These are phyloP conservation scores for Somateria mollissima DNA, from an alignment of 2,797 vertebrate genomes.

Conservation along the genomic window DNA sequence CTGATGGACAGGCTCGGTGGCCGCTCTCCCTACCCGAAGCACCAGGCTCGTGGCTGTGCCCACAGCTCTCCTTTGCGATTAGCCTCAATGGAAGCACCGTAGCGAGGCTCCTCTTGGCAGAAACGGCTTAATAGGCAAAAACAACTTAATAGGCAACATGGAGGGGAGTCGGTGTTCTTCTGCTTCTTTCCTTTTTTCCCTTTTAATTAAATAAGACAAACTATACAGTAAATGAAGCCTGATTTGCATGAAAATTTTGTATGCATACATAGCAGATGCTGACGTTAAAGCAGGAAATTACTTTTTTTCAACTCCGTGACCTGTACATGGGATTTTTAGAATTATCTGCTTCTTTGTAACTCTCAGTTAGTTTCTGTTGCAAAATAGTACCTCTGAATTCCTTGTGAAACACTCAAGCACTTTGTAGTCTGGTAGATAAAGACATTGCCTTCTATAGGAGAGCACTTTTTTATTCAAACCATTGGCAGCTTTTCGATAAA, in stretches of 20 bases:
- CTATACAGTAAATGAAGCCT: background rate
- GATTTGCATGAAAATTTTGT: slow-evolving; percentile 33
- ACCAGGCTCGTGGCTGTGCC: background rate
- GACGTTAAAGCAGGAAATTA: slow-evolving; percentile 34
- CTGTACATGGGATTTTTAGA: slow-evolving; percentile 26
- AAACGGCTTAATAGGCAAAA: background rate
- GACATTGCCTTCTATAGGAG: background rate
- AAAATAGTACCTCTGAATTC: slow-evolving; percentile 30
- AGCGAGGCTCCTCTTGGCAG: background rate
- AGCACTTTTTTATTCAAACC: slow-evolving; percentile 37
- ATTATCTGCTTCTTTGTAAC: slow-evolving; percentile 29
- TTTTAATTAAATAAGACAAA: slow-evolving; percentile 47
- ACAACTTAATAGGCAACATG: background rate
- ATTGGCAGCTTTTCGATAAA: background rate
- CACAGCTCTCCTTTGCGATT: background rate
- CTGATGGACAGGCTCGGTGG: fast-evolving
- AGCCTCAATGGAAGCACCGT: background rate
- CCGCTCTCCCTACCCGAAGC: background rate
- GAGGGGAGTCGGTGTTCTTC: background rate
- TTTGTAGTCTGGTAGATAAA: slow-evolving; percentile 36
- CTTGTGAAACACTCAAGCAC: slow-evolving; percentile 12
- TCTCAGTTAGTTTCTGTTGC: slow-evolving; percentile 41
- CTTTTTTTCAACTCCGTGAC: slow-evolving; percentile 26
- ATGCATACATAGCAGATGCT: background rate
- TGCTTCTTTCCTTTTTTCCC: background rate